Evolutionary conservation across 2,888 invertebrate species (phyloP), one percentile per base, ranked within the genome.

Genomic region (Brachypterus glaber): DNA sequence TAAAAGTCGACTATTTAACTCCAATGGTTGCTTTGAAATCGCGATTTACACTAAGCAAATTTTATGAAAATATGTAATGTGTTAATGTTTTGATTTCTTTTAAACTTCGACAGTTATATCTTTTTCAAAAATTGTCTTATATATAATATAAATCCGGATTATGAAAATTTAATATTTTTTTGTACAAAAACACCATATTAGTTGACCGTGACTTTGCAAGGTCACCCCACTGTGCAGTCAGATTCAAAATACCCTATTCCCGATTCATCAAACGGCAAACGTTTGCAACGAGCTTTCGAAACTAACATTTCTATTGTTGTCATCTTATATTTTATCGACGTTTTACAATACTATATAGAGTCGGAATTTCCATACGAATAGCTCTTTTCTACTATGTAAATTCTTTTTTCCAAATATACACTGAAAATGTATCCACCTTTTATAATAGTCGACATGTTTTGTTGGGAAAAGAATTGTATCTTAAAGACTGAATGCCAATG

Each of bases 301-400:
- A 56, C 60, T 58, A 58, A 57, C 56, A 53, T 59, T n/a, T n/a
- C 59, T 52, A 61, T 65, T 64, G 63, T 64, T 60, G 64, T 58
- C 60, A 60, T 64, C 64, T 66, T 66, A 66, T 66, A 66, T 66
- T 66, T 66, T 66, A 66, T 64, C 63, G 63, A 53, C 59, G 51
- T 53, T 49, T 59, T 54, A 64, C 64, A 63, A 64, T 62, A 55
- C 56, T 50, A 52, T 57, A 54, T 51, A 59, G 58, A 58, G 57
- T 54, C 56, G 60, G 55, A 54, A 65, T 65, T 66, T 64, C 62
- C 64, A 66, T 66, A 54, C 65, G 63, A 66, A 64, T 64, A 55
- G 62, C 55, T 52, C 61, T 57, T 62, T 61, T 61, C 63, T 62
- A 54, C 59, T 55, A 63, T 63, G 63, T 60, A 63, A 64, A 64